Conservation (phyloP, 2,888 invertebrate genomes). For the Caenorhabditis sp. region DNA sequence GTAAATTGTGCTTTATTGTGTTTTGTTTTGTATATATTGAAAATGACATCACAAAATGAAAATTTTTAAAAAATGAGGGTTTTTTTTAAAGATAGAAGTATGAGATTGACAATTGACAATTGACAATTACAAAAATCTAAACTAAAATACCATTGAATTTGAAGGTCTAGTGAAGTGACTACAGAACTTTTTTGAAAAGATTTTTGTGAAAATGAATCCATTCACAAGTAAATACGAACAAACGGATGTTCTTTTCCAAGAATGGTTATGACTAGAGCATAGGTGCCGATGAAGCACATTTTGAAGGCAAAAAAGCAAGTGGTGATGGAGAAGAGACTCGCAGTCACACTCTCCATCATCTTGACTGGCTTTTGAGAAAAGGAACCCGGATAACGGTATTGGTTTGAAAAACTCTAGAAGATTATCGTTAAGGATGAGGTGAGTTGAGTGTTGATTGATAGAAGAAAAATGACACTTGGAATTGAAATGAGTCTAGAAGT, state of each 20-base stretch:
- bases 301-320: constrained; percentile 37
- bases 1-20: background rate
- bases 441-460: background rate
- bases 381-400: constrained; percentile 15
- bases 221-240: constrained; percentile 48
- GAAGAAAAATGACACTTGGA: constrained; percentile 25
- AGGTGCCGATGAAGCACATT: constrained; percentile 33
- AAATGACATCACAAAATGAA: background rate
- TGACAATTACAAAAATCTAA: too few relatives aligned
- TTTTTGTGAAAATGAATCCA: too few relatives aligned
- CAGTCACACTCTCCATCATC: constrained; percentile 48
- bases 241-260: constrained; percentile 54
- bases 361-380: constrained; percentile 15
- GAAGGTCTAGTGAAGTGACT: too few relatives aligned
- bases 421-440: background rate
- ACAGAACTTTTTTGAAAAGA: too few relatives aligned
- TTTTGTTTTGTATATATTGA: background rate
- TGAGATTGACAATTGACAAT: too few relatives aligned
- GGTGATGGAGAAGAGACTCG: constrained; percentile 40
- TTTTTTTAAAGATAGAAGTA: too few relatives aligned
- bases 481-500: constrained; percentile 58
- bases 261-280: constrained; percentile 8
- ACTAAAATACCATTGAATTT: too few relatives aligned
- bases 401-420: constrained; percentile 9
- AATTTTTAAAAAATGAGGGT: background rate